Conservation (phyloP, 2,888 invertebrate genomes). For the Phaonia tiefii region DNA sequence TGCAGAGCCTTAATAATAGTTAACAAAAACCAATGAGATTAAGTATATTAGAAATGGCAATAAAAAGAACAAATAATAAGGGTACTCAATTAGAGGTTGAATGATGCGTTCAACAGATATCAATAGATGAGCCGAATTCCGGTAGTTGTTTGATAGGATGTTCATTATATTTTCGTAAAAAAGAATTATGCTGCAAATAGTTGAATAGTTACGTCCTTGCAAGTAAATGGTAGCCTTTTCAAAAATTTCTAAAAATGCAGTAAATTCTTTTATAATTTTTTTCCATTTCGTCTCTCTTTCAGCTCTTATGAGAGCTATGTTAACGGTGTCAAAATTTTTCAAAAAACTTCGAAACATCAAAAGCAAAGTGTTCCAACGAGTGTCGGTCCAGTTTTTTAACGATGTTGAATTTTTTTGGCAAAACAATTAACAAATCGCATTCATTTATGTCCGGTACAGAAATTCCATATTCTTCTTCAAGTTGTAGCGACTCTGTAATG, state of each 20-base stretch:
- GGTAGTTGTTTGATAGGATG: no score
- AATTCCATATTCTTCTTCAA: constrained; percentile 30
- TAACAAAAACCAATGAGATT: no score
- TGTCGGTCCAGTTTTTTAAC: constrained; percentile 44
- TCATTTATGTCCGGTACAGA: not conserved
- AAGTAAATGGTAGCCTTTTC: constrained; percentile 36
- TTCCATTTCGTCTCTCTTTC: constrained; percentile 20
- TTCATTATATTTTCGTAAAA: constrained; percentile 17
- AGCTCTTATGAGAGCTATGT: constrained; percentile 35
- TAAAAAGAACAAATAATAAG: no score
- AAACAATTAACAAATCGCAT: not conserved
- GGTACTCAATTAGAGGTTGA: no score
- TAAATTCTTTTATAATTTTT: constrained; percentile 18
- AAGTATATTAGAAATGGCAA: no score
- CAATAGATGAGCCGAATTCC: no score
- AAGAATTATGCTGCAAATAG: not conserved
- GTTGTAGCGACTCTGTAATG: constrained; percentile 7
- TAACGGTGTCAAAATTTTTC: constrained; percentile 33
- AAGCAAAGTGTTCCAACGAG: constrained; percentile 35
- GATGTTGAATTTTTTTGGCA: constrained; percentile 3
- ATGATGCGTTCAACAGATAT: no score
- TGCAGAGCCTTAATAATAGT: no score
- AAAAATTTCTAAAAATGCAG: constrained; percentile 23
- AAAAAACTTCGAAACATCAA: constrained; percentile 30
- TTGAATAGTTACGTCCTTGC: constrained; percentile 33